Evolutionary conservation across 1,140 invertebrate species (phyloP).

Genomic region (Diachasmimorpha longicaudata): DNA sequence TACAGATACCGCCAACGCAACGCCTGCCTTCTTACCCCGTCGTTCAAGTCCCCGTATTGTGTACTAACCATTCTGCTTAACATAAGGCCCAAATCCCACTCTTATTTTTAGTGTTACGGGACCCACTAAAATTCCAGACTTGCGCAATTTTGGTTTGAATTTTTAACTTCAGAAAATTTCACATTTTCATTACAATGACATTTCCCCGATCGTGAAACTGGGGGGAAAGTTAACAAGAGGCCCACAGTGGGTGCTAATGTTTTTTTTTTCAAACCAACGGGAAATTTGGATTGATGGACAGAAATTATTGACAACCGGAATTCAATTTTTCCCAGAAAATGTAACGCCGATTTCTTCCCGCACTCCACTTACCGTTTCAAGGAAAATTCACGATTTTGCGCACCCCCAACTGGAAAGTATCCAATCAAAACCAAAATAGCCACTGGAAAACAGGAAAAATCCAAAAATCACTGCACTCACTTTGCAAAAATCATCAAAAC

Average conservation of each 20-base stretch:
- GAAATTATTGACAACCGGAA: no score
- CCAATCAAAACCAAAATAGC: background rate
- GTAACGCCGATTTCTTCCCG: no score
- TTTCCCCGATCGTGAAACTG: no score
- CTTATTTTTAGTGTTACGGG: background rate
- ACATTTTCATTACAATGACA: no score
- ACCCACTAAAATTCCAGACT: conserved; percentile 56
- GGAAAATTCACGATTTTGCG: background rate
- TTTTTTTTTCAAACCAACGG: no score
- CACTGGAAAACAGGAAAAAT: background rate
- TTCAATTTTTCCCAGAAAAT: no score
- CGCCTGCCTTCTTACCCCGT: conserved; percentile 54
- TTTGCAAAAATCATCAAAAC: no score
- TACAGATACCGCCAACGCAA: conserved; percentile 52
- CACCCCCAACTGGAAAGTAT: background rate
- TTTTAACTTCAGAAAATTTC: background rate
- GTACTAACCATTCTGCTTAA: conserved; percentile 56
- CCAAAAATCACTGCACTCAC: background rate
- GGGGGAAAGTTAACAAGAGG: no score
- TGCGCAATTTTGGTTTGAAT: conserved; percentile 52
- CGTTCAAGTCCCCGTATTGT: conserved; percentile 56
- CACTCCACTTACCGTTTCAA: background rate
- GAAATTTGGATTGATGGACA: no score
- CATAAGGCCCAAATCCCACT: conserved; percentile 34
- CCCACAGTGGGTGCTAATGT: no score